Percentiles rank a stretch among this genome's conserved stretches.
Evolutionary conservation across 2,888 invertebrate genomes (phyloP).

Genomic region (Lymantria monacha): DNA sequence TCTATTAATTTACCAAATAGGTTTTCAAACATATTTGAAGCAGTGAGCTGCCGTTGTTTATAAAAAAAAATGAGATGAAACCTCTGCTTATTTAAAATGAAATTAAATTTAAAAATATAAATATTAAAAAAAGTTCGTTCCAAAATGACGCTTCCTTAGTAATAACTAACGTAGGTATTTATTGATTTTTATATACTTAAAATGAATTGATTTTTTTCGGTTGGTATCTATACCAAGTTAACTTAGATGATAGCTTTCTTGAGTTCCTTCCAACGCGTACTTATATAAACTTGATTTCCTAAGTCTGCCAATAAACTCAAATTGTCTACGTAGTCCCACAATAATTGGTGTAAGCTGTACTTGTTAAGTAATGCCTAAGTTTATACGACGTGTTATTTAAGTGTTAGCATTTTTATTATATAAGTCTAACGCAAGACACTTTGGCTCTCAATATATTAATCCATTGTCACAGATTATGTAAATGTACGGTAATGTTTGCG

Average conservation of each 20-base stretch:
- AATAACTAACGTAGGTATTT: constrained; percentile 53
- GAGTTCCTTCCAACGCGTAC: constrained; percentile 27
- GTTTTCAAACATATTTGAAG: background rate
- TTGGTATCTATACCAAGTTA: constrained; percentile 40
- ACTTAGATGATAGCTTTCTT: constrained; percentile 24
- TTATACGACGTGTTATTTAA: constrained; percentile 72
- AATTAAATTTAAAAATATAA: constrained; percentile 22
- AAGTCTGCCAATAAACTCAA: constrained; percentile 28
- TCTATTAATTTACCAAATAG: background rate
- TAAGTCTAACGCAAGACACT: constrained; percentile 69
- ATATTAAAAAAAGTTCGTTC: constrained; percentile 38
- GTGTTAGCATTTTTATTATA: constrained; percentile 71
- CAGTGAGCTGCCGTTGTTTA: background rate
- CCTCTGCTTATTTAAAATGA: constrained; percentile 24
- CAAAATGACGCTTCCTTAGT: constrained; percentile 64
- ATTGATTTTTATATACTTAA: constrained; percentile 41
- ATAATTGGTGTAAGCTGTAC: constrained; percentile 66
- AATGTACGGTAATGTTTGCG: constrained; percentile 24
- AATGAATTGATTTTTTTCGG: constrained; percentile 34
- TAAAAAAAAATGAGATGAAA: constrained; percentile 25
- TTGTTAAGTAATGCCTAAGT: constrained; percentile 78
- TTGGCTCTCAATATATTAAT: constrained; percentile 46
- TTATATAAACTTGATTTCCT: constrained; percentile 28
- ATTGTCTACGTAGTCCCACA: constrained; percentile 35
- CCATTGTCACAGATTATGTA: constrained; percentile 30